Conservation (phyloP, 1,140 invertebrate genomes). For the Sarcophaga bullata region DNA sequence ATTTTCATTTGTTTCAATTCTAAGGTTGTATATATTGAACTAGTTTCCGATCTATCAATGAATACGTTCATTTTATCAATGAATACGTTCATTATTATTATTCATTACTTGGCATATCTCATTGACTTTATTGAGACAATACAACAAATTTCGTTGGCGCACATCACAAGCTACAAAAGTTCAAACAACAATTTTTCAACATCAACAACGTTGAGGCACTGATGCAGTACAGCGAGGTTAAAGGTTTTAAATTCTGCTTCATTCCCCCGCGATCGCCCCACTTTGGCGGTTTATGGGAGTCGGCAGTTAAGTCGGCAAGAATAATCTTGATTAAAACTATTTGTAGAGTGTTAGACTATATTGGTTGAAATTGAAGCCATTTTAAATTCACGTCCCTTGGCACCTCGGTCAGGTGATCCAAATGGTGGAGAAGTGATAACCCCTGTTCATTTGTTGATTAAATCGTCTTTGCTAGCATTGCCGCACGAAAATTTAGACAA, state of each 20-base stretch:
- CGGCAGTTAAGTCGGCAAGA: neutral
- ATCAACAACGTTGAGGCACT: neutral
- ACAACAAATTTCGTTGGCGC: conserved; percentile 29
- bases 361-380: conserved; percentile 27
- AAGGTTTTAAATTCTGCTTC: neutral
- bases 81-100: conserved; percentile 7
- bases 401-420: conserved; percentile 2
- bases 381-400: conserved; percentile 22
- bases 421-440: conserved; percentile 16
- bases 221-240: neutral
- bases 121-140: conserved; percentile 3
- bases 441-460: neutral
- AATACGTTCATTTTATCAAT: neutral
- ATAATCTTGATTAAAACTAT: neutral
- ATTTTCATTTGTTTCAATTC: conserved; percentile 47
- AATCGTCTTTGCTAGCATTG: neutral
- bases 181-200: neutral
- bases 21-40: conserved; percentile 4
- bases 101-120: neutral
- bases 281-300: conserved; percentile 33
- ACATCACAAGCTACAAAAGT: neutral
- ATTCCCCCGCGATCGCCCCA: conserved; percentile 10
- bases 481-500: neutral
- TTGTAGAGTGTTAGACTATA: neutral
- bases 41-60: neutral